Evolutionary conservation across 2,888 invertebrate species (phyloP).

Genomic region (Teleiodes luculella): DNA sequence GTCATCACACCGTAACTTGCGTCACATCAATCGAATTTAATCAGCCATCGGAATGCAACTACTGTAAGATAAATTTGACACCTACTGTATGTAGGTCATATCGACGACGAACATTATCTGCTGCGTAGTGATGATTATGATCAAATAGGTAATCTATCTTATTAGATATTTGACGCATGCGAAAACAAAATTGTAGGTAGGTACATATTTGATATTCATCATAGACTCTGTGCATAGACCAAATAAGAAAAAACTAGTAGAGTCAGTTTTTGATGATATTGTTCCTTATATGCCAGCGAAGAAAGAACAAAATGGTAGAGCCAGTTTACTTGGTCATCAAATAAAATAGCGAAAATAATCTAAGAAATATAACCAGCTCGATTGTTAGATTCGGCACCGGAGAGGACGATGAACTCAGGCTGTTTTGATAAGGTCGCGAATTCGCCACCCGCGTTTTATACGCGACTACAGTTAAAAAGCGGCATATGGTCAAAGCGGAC

Average conservation of each 20-base stretch:
- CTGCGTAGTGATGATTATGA: too few relatives aligned
- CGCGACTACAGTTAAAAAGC: constrained; percentile 63
- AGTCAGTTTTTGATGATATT: neutral
- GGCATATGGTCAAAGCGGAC: constrained; percentile 53
- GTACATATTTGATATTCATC: too few relatives aligned
- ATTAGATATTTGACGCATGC: neutral
- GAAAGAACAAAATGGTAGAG: neutral
- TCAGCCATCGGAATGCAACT: too few relatives aligned
- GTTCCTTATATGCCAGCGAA: too few relatives aligned
- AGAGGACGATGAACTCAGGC: constrained; percentile 48
- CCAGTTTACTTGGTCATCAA: neutral
- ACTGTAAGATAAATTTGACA: too few relatives aligned
- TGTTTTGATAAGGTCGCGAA: constrained; percentile 69
- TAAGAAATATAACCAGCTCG: constrained; percentile 32
- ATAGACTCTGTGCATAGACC: too few relatives aligned
- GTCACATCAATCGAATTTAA: too few relatives aligned
- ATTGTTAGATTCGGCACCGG: constrained; percentile 29
- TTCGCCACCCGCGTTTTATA: constrained; percentile 55
- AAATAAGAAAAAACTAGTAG: too few relatives aligned
- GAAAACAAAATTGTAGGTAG: too few relatives aligned
- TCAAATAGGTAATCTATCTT: too few relatives aligned
- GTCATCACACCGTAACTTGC: constrained; percentile 34
- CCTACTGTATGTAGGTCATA: too few relatives aligned
- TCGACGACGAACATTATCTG: too few relatives aligned
- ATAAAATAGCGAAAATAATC: constrained; percentile 15